phyloP scores from a whole-genome alignment of 2,797 vertebrate genomes.

The Lithobates sylvaticus region DNA sequence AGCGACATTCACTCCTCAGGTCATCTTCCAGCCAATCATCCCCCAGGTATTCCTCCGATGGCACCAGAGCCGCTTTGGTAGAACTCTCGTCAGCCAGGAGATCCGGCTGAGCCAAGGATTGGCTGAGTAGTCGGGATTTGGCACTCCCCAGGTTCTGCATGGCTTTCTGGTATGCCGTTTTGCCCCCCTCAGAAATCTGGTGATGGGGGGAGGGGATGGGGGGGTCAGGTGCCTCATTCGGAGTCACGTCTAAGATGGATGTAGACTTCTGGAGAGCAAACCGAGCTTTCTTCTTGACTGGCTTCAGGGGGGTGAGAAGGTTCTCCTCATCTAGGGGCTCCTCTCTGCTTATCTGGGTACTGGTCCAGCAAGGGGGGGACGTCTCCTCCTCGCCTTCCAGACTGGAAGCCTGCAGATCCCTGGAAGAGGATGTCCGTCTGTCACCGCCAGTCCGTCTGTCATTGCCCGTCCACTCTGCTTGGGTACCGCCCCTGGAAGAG shows the following conservation, averaged over 20 bases:
- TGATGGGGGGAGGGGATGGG: background rate
- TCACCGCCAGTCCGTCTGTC: too few relatives aligned
- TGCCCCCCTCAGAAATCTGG: background rate
- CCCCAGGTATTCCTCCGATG: constrained; percentile 78
- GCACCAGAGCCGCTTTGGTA: constrained; percentile 78
- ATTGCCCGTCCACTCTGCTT: background rate
- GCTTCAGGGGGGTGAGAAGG: rapidly evolving
- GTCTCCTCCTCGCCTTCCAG: background rate
- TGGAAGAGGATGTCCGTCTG: background rate
- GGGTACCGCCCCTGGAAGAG: background rate
- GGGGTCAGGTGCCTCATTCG: background rate
- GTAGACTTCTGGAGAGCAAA: constrained; percentile 56
- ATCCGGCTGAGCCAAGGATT: constrained; percentile 46
- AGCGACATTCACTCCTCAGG: constrained; percentile 67
- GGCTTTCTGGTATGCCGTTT: constrained; percentile 75
- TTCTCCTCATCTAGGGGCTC: constrained; percentile 55
- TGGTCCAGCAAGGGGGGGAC: background rate
- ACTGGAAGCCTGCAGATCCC: background rate
- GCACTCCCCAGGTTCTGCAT: constrained; percentile 81
- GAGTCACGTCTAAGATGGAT: background rate
- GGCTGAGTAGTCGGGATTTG: constrained; percentile 71
- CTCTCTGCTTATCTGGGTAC: background rate
- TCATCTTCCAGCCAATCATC: constrained; percentile 89
- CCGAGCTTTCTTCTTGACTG: constrained; percentile 61
- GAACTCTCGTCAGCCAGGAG: background rate